Evolutionary conservation across 2,888 invertebrate genomes (phyloP), one percentile per base, ranked within the genome.

Genomic region (Oscheius sp.): DNA sequence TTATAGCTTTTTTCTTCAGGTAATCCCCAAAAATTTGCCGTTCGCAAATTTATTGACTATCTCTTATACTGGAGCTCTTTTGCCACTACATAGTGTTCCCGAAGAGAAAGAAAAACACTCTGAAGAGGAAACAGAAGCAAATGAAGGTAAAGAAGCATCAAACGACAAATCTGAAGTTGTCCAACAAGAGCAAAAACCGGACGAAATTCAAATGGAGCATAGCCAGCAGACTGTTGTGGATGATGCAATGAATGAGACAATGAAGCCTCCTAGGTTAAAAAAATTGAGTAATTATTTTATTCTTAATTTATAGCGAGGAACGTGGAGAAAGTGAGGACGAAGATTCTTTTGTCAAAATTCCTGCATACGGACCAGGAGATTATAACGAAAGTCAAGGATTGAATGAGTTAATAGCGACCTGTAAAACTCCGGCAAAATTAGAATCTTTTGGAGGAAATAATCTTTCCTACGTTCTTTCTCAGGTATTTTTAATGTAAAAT

Each of bases 51-150:
- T 74, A 1, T 52, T 74, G 15, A 57, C 65, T 10, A 20, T 69
- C 5, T 74, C 74, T 0, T 71, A 74, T 39, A 71, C 74, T 5
- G 74, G 74, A 65, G 65, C 65, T 6, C 34, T 55, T 33, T 17
- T 33, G 15, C 33, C 33, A n/a, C 17, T 61, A 27, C 20, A 27
- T 8, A 61, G 61, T 42, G 53, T 67, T 25, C 52, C 52, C 2
- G 53, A 53, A 15, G 50, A 53, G 10, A 52, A 53, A 25, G 57
- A 67, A 17, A 42, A 57, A 27, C 20, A 6, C 5, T 10, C 39
- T 23, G 48, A 20, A 17, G 42, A 34, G n/a, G 27, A 31, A 17
- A 5, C 20, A 31, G 61, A 61, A 29, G 10, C n/a, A 17, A 61
- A 17, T 10, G 61, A 61, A 45, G 61, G 45, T 29, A 17, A 55